Evolutionary conservation across 2,797 vertebrate genomes (phyloP).

Genomic region (Gila robusta): DNA sequence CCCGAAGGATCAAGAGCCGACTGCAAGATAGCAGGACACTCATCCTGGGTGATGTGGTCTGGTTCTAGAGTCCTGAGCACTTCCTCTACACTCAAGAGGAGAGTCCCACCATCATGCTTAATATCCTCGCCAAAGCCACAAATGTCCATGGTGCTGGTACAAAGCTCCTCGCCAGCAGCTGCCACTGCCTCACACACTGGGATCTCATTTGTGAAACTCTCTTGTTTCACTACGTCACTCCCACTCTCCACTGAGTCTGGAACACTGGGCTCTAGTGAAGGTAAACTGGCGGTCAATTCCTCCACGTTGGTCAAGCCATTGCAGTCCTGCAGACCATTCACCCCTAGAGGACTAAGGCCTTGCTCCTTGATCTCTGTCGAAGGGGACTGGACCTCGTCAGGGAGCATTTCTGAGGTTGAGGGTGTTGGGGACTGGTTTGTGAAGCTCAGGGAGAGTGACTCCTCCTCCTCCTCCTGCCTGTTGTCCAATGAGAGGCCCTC

Average conservation of each 20-base stretch:
- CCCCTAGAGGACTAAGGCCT: slow-evolving; percentile 75
- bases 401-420: slow-evolving; percentile 75
- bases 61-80: slow-evolving; percentile 95
- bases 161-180: slow-evolving; percentile 80
- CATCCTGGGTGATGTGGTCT: slow-evolving; percentile 73
- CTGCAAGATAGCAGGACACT: slow-evolving; percentile 76
- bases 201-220: slow-evolving; percentile 83
- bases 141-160: slow-evolving; percentile 86
- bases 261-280: slow-evolving; percentile 77
- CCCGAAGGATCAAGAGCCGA: slow-evolving; percentile 80
- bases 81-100: slow-evolving; percentile 95
- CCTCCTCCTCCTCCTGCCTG: slow-evolving; percentile 65
- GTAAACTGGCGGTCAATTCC: slow-evolving; percentile 81
- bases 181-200: slow-evolving; percentile 87
- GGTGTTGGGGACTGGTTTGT: slow-evolving; percentile 80
- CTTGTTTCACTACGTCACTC: slow-evolving; percentile 83
- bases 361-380: slow-evolving; percentile 75
- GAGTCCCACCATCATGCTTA: slow-evolving; percentile 87
- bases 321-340: slow-evolving; percentile 92
- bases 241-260: slow-evolving; percentile 68
- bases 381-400: slow-evolving; percentile 73
- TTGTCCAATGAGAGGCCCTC: slow-evolving; percentile 87
- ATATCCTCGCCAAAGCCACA: slow-evolving; percentile 90
- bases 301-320: slow-evolving; percentile 88
- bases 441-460: slow-evolving; percentile 80